Evolutionary conservation across 1,140 invertebrate genomes (phyloP), one percentile per base, ranked within the genome.

Genomic region (Pseudoatta argentina): DNA sequence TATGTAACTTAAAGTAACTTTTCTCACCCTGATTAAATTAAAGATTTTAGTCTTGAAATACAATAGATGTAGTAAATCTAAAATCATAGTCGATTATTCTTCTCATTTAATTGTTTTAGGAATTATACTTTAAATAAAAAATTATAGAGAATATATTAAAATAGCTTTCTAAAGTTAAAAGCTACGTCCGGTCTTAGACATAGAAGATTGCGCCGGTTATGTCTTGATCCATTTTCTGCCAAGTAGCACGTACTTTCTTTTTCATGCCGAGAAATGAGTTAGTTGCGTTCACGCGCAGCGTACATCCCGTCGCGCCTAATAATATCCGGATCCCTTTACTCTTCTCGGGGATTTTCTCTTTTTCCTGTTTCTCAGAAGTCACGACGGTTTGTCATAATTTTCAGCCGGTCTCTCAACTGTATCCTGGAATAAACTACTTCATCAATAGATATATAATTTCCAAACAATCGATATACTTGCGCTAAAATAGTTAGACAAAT

Each of bases 291-390:
- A 57, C 53, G 72, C 72, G 72, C 53, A 12, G 27, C 30, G 30
- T 30, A 75, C 72, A 75, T 75, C 72, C 72, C 53, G 72, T 57
- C 53, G 72, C 16, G 27, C 53, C 72, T 75, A 75, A 75, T 75
- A 75, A 75, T 75, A 75, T 75, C 72, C 51, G 24, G 51, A 55
- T 55, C 8, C 69, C n/a, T 57, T 59, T 72, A 27, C 21, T 72
- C 51, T 39, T 18, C 39, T 69, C 27, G n/a, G 10, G 53, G 2
- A 55, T 57, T 30, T 75, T 55, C 53, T 75, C 27, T 75, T 57
- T 59, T 59, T 57, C 72, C 27, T 75, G n/a, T 75, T 75, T 21
- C 72, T 75, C 53, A 30, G 53, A 30, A 75, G 27, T 57, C n/a
- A 21, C 14, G 53, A 59, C 51, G 6, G n/a, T 2, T 21, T n/a